phyloP scores from a whole-genome alignment of 2,113 vertebrate species.

The Tonatia bakeri region DNA sequence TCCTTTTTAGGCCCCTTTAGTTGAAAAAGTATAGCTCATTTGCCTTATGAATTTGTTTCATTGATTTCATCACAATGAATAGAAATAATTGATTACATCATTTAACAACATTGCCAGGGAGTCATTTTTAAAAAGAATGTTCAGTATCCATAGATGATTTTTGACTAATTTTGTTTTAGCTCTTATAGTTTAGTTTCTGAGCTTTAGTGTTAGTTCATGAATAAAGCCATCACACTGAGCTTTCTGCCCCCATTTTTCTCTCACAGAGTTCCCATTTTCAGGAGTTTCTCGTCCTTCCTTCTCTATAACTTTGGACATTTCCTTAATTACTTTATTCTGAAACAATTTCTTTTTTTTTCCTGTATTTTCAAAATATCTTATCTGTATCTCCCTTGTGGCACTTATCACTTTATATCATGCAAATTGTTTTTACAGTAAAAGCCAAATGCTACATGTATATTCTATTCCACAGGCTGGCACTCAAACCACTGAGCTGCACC shows the following conservation, averaged over 20 bases:
- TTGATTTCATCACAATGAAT: slow-evolving; percentile 55
- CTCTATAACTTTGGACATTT: neutral
- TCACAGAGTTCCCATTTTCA: neutral
- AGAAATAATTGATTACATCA: neutral
- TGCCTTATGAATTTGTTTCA: slow-evolving; percentile 49
- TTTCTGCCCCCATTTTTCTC: neutral
- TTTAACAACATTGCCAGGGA: slow-evolving; percentile 8
- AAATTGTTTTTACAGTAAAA: neutral
- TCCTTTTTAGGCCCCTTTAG: neutral
- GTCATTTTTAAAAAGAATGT: slow-evolving; percentile 55
- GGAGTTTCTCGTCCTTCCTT: neutral
- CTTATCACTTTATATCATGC: neutral
- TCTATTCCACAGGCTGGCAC: too few relatives aligned
- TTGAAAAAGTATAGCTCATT: slow-evolving; percentile 53
- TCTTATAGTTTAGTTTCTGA: neutral
- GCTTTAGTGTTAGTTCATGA: neutral
- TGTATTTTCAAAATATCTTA: neutral
- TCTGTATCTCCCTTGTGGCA: neutral
- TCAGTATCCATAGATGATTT: neutral
- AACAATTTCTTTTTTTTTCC: neutral
- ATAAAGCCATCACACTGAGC: neutral
- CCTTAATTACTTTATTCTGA: neutral
- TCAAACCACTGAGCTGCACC: too few relatives aligned
- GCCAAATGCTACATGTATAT: neutral
- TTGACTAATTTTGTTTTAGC: neutral